Base-by-base conservation (phyloP, 2,113 vertebrate genomes). In the Leucopsar rothschildi region DNA sequence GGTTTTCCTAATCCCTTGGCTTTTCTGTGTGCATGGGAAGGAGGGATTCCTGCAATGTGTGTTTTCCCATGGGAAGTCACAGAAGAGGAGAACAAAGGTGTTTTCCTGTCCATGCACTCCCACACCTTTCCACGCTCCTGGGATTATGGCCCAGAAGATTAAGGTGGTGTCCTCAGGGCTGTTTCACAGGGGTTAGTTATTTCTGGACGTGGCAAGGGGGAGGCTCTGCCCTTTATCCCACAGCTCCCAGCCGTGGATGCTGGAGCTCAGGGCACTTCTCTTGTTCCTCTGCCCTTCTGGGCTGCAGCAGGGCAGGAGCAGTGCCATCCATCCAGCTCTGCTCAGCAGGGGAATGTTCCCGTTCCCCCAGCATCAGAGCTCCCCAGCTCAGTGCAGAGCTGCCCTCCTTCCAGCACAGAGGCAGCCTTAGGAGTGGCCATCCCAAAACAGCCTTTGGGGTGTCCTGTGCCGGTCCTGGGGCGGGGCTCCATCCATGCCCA, bases 131-230 rank as follows among this genome's bases (percentile, higher is more conserved):
- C 84, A 9, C 25, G 78, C 63, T 63, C 9, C 60, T 15, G n/a
- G 95, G 93, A 96, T 95, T 96, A 97, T 11, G 49, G 72, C 2
- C 0, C 88, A 52, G 92, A 17, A 71, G 91, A 82, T 95, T 92
- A 95, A 86, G 80, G 49, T n/a, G 90, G 24, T 88, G 71, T 86
- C 88, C 92, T 93, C 82, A 60, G 56, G 6, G 2, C 76, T 75
- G 45, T 86, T 94, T n/a, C 57, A 24, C 45, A 9, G 4, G 7
- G 68, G n/a, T 83, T 94, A 88, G 37, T 83, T 96, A 90, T 93
- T 92, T 96, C 65, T 94, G 86, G 68, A 15, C 1, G 1, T 82
- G 69, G n/a, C n/a, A 79, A 81, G 31, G 47, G 53, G 76, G 81
- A 59, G 25, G 8, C 49, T 90, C n/a, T 86, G 80, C n/a, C 40